Evolutionary conservation across 1,140 invertebrate species (phyloP).

Genomic region (Musca domestica): DNA sequence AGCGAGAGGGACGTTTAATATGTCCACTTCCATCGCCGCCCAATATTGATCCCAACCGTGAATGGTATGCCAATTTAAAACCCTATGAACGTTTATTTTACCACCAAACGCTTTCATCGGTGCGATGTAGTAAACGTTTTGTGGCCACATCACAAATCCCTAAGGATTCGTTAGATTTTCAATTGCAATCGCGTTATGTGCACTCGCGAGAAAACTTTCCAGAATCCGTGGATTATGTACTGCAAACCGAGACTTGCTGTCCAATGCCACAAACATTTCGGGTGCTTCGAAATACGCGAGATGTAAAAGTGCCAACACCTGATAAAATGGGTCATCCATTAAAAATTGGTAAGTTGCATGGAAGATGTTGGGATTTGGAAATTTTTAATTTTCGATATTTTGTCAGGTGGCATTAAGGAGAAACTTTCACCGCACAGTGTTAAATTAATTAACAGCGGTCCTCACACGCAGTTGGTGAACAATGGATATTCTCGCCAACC

Average conservation of each 20-base stretch:
- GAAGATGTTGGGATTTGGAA: not conserved
- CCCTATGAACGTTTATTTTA: conserved; percentile 59
- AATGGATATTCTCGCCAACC: conserved; percentile 66
- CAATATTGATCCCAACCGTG: conserved; percentile 45
- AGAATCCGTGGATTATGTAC: conserved; percentile 59
- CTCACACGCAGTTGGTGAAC: conserved; percentile 65
- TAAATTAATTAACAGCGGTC: conserved; percentile 66
- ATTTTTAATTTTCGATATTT: conserved; percentile 17
- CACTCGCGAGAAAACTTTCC: conserved; percentile 61
- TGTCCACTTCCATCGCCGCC: conserved; percentile 56
- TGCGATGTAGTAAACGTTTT: conserved; percentile 57
- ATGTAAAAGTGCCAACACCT: conserved; percentile 35
- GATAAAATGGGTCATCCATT: conserved; percentile 45
- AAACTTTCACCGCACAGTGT: conserved; percentile 61
- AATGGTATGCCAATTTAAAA: conserved; percentile 50
- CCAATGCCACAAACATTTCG: conserved; percentile 55
- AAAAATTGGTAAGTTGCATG: conserved; percentile 36
- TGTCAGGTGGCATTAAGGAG: conserved; percentile 60
- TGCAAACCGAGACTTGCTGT: conserved; percentile 61
- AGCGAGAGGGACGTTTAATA: conserved; percentile 58
- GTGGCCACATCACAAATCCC: conserved; percentile 55
- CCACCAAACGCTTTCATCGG: conserved; percentile 63
- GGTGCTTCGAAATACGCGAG: conserved; percentile 59
- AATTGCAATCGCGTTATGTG: conserved; percentile 61
- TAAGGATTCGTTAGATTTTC: conserved; percentile 62